phyloP scores from a whole-genome alignment of 2,888 invertebrate genomes.

The Rotaria sp. region DNA sequence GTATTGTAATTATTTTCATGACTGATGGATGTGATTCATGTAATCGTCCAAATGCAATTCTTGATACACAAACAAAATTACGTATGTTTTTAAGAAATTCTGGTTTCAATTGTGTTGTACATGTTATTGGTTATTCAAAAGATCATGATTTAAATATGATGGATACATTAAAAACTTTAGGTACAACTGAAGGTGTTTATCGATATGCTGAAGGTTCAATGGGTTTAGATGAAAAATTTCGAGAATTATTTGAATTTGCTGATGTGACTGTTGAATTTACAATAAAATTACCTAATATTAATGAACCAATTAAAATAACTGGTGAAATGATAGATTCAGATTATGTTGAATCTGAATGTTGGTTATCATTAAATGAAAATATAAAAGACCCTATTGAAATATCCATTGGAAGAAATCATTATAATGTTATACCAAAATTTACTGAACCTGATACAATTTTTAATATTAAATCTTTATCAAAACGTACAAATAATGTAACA shows the following conservation, averaged over 20 bases:
- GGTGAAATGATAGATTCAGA: background rate
- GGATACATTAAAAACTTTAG: background rate
- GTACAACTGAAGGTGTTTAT: slow-evolving; percentile 9
- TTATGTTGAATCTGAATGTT: background rate
- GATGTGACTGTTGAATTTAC: background rate
- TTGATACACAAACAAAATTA: slow-evolving; percentile 5
- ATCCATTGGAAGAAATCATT: background rate
- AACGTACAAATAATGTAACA: background rate
- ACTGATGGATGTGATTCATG: slow-evolving; percentile 23
- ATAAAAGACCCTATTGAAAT: background rate
- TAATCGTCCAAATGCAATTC: background rate
- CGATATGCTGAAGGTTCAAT: background rate
- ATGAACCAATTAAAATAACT: slow-evolving; percentile 2
- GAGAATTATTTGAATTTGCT: slow-evolving; percentile 28
- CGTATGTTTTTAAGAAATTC: background rate
- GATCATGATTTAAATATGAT: slow-evolving; percentile 22
- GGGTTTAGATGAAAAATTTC: background rate
- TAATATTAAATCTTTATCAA: background rate
- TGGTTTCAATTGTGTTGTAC: background rate
- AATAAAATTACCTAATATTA: background rate
- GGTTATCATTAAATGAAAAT: background rate
- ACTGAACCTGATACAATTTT: background rate
- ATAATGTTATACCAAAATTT: background rate
- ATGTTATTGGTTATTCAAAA: background rate
- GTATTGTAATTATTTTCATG: slow-evolving; percentile 10